These are phyloP conservation scores for Hypomecis punctinalis DNA, from an alignment of 2,888 invertebrate genomes.

Conservation along the genomic window DNA sequence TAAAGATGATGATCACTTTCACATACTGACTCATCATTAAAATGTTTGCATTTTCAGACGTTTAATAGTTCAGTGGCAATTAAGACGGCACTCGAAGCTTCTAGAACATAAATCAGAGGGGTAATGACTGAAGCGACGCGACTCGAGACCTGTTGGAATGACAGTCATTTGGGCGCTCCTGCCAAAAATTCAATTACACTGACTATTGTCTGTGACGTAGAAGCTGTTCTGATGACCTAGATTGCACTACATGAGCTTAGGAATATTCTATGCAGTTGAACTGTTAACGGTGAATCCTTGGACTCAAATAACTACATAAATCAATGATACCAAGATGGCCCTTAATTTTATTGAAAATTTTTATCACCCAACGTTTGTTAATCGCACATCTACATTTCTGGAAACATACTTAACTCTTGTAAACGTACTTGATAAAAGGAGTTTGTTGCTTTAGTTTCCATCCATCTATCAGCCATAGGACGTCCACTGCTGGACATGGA, in stretches of 20 bases:
- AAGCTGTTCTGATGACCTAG: conserved; percentile 27
- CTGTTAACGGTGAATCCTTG: not conserved
- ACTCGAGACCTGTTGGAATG: conserved; percentile 31
- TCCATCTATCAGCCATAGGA: no score
- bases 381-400: no score
- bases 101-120: conserved; percentile 22
- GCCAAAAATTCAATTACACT: conserved; percentile 37
- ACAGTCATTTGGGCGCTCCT: conserved; percentile 34
- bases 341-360: not conserved
- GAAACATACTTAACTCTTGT: no score
- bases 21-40: conserved; percentile 9
- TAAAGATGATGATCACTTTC: not conserved
- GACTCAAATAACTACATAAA: not conserved
- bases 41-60: conserved; percentile 13
- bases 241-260: conserved; percentile 1
- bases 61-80: not conserved
- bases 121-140: conserved; percentile 21
- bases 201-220: conserved; percentile 27
- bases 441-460: no score
- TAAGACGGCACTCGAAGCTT: conserved; percentile 7
- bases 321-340: not conserved
- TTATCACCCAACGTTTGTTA: no score
- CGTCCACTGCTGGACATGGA: no score
- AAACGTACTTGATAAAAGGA: no score
- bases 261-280: not conserved